Evolutionary conservation across 1,140 invertebrate species (phyloP), one percentile per base, ranked within the genome.

Genomic region (Microplitis mediator): DNA sequence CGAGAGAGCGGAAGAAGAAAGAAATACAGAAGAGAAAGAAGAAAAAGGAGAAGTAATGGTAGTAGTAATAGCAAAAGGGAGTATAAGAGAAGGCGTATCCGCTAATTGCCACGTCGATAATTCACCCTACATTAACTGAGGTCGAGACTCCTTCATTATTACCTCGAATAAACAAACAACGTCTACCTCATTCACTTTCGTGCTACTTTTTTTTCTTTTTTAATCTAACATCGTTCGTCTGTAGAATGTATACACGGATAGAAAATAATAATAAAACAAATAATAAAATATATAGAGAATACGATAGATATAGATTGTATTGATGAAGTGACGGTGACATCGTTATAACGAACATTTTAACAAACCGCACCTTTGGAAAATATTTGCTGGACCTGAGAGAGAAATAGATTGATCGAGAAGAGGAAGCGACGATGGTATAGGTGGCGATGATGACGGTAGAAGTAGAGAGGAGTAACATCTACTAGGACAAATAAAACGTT

Each of bases 331-430:
- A 54, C 13, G 52, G 66, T 34, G 13, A 32, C 45, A 62, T 64
- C 36, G 69, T 51, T 69, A 69, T 39, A 71, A 71, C 50, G 62
- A 72, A 66, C 54, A 64, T 60, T 65, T 66, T 66, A 51, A 72
- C 64, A 72, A 60, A 58, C 71, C 71, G 62, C 63, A 56, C 71
- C 71, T 72, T 72, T 52, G 32, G 58, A 67, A 72, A 72, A 72
- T 72, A 72, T 72, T 72, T 72, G 71, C 71, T 67, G 64, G 54
- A 56, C 34, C 31, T 58, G 31, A 16, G 8, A 51, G 23, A 52
- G 31, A 63, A 50, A 63, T 61, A 45, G 34, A 39, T 32, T n/a
- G 62, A 32, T 3, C 45, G n/a, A 36, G 23, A 36, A 14, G 51
- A 54, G 35, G 14, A 32, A 66, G 63, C n/a, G 4, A 51, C 39